Base-by-base conservation (phyloP, 2,888 invertebrate genomes). In the Lydus trimaculatus region DNA sequence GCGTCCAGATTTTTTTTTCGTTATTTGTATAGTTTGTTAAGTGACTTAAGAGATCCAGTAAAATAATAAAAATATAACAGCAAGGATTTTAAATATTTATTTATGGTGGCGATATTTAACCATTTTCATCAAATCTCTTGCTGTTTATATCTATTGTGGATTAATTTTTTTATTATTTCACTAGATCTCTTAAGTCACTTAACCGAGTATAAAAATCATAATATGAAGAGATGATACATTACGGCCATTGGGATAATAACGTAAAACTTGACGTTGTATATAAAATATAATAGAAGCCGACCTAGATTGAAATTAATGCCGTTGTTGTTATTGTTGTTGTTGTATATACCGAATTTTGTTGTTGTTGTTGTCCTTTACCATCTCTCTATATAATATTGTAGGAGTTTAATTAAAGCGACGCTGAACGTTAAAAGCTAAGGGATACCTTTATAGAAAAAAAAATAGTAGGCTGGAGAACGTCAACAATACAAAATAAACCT, bases 261-360 rank as follows among this genome's bases (percentile, higher is more conserved):
- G 6, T 25, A 56, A 56, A 56, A 56, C 56, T 56, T 56, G 56
- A 56, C 15, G 56, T 25, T 56, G 25, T 13, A 7, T 13, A 39
- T 13, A 8, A 20, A 48, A 20, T 20, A 48, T 48, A 56, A 56
- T 56, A 56, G 25, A 56, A 13, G 56, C 25, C 56, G 56, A 56
- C 23, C 56, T 56, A 56, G 56, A 56, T 56, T 56, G 56, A 56
- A 56, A 56, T 56, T 56, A 56, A 56, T 56, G 56, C 25, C 56
- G 13, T 48, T 48, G 48, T 48, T 48, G 15, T 43, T n/a, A n/a
- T n/a, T 39, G 39, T 39, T 39, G 39, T 39, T 39, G 39, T 33
- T 1, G 5, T 39, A n/a, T 39, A 39, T 39, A n/a, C 48, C 9
- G 20, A 48, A 48, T 48, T 48, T 48, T 52, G 48, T 52, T 52